These are phyloP conservation scores for Enteromius argenteus DNA, from an alignment of 2,797 vertebrate species.

Conservation along the genomic window DNA sequence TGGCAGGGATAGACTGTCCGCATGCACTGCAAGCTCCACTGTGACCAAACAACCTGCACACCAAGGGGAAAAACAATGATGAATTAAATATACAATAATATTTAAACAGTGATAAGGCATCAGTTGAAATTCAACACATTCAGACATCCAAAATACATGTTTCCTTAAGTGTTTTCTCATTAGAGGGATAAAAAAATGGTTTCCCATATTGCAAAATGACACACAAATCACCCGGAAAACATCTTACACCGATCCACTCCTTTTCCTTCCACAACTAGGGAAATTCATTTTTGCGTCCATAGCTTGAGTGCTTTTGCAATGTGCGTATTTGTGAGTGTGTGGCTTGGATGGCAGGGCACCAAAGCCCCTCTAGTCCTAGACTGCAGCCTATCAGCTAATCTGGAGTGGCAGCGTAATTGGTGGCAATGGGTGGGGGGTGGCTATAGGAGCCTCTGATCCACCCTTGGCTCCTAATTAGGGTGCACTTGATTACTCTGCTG, in stretches of 20 bases:
- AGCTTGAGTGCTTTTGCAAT: not conserved
- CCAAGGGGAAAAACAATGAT: not conserved
- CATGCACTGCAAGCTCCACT: conserved; percentile 84
- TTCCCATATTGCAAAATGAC: not conserved
- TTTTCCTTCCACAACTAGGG: not conserved
- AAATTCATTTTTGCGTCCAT: not conserved
- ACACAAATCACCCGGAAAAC: not conserved
- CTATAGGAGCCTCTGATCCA: conserved; percentile 60
- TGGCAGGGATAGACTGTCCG: conserved; percentile 83
- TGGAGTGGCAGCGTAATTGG: conserved; percentile 57
- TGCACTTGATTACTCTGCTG: conserved; percentile 57
- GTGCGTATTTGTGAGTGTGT: not conserved
- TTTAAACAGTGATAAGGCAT: not conserved
- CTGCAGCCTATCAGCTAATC: conserved; percentile 56
- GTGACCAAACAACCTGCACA: conserved; percentile 81
- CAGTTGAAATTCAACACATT: not conserved
- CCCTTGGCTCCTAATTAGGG: conserved; percentile 61
- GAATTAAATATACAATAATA: not conserved
- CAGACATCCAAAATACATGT: not conserved
- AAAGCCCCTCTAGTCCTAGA: conserved; percentile 47
- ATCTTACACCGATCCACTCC: not conserved
- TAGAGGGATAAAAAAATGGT: not conserved
- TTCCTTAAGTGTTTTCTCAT: not conserved
- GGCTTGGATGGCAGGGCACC: conserved; percentile 48
- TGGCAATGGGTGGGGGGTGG: conserved; percentile 56